Base-by-base conservation (phyloP, 2,113 vertebrate genomes). In the Lepisosteus osseus region DNA sequence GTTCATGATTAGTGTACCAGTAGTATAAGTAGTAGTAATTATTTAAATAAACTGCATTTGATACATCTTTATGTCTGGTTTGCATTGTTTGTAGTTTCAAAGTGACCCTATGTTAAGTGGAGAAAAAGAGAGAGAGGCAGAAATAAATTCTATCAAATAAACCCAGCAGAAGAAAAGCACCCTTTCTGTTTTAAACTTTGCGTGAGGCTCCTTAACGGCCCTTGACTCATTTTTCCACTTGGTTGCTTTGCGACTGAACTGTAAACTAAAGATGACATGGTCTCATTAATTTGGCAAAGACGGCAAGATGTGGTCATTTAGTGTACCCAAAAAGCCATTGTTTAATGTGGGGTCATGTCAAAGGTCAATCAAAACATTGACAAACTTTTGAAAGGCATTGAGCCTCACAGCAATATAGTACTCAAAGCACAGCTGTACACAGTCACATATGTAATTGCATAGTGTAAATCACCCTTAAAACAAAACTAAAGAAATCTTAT, bases 261-360 rank as follows among this genome's bases (percentile, higher is more conserved):
- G 86, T 91, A 92, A 93, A 94, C 92, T 91, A 87, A 89, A 90
- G 84, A 89, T 88, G 93, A 94, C 93, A 88, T 90, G 90, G 91
- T 85, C 91, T 94, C 92, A 92, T 94, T 94, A 93, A 93, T 93
- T 92, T 92, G 91, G 92, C 92, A 90, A 89, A 80, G 85, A 87
- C 83, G 88, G 89, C 86, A 90, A 93, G 86, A 90, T 86, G 83
- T 90, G 87, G 89, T 83, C 88, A 85, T 77, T 89, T 91, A 79
- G 85, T 86, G 84, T 90, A 91, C 81, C 90, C 90, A 78, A 85
- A 90, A 91, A 87, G 83, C 90, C 87, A 93, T 92, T 93, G 92
- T 93, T 88, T 81, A 86, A 86, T 83, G 77, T 83, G 65, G 85
- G 91, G 92, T 92, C 90, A 87, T 90, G 93, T 91, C 92, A 92